These are phyloP conservation scores for Oscheius sp. DNA, from an alignment of 2,888 invertebrate species.

Conservation along the genomic window DNA sequence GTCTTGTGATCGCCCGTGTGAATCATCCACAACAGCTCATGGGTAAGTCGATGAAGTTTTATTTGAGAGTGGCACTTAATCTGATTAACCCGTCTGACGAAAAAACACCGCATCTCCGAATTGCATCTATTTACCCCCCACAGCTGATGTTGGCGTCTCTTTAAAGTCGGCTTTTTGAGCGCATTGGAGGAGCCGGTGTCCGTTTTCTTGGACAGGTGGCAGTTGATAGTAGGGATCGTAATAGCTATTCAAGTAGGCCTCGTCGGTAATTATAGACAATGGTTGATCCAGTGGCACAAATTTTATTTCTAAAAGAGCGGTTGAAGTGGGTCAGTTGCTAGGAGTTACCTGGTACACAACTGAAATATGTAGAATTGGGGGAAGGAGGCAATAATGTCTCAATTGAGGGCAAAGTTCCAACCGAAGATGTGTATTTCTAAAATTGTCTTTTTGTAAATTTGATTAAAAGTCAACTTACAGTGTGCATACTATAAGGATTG, in stretches of 20 bases:
- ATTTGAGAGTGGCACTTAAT: constrained; percentile 25
- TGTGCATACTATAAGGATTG: constrained; percentile 12
- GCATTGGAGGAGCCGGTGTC: constrained; percentile 15
- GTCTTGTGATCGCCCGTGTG: constrained; percentile 12
- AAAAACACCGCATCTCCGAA: not conserved
- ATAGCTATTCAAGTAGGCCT: constrained; percentile 27
- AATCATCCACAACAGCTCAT: constrained; percentile 17
- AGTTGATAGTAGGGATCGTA: constrained; percentile 29
- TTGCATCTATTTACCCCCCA: too few species aligned
- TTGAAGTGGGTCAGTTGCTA: not conserved
- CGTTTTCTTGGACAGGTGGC: constrained; percentile 19
- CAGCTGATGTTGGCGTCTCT: constrained; percentile 2
- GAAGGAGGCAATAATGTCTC: constrained; percentile 25
- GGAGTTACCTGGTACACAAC: constrained; percentile 20
- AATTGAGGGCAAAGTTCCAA: constrained; percentile 10
- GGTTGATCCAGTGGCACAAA: constrained; percentile 34
- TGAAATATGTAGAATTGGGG: not conserved
- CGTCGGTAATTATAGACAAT: constrained; percentile 36
- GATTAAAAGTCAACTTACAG: too few species aligned
- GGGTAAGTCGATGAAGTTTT: constrained; percentile 17
- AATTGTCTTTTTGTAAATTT: not conserved
- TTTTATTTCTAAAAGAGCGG: constrained; percentile 2
- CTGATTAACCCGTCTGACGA: constrained; percentile 15
- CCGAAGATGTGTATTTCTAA: not conserved
- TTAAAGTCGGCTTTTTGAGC: not conserved